Percentiles rank a stretch among this genome's conserved stretches.
These are phyloP conservation scores for Itoplectis maculator DNA, from an alignment of 2,888 invertebrate species.

Conservation along the genomic window DNA sequence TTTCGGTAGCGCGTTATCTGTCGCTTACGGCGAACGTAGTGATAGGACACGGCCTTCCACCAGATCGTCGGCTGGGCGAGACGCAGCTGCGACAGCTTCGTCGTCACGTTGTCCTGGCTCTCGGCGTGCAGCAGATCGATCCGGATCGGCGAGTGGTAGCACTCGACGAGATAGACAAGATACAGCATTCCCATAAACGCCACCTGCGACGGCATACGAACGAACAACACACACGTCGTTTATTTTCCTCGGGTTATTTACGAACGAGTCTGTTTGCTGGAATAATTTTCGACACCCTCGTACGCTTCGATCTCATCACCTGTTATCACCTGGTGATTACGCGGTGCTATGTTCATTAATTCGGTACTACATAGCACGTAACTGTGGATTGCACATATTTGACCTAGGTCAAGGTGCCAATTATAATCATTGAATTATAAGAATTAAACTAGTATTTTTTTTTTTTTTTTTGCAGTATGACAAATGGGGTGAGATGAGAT, in stretches of 20 bases:
- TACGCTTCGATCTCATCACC: neutral
- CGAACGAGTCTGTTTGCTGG: neutral
- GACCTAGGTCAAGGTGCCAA: no score
- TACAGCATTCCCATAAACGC: slow-evolving; percentile 92
- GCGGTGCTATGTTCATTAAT: neutral
- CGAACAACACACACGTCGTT: no score
- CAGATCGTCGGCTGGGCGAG: slow-evolving; percentile 91
- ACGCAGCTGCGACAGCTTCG: slow-evolving; percentile 88
- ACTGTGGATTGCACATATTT: no score
- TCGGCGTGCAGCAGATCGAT: slow-evolving; percentile 88
- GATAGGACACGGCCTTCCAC: slow-evolving; percentile 95
- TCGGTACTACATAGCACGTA: neutral
- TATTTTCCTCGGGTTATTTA: no score
- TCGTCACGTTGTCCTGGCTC: slow-evolving; percentile 88
- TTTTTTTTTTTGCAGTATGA: no score
- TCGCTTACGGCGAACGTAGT: slow-evolving; percentile 91
- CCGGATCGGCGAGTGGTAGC: slow-evolving; percentile 92
- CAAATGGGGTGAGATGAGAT: no score
- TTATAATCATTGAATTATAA: no score
- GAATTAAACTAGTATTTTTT: neutral
- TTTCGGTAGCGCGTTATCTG: slow-evolving; percentile 92
- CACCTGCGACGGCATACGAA: no score
- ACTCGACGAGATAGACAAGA: slow-evolving; percentile 93
- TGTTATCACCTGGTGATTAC: neutral
- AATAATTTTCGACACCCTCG: neutral